Conservation (phyloP, 2,113 vertebrate species). For the Seriola rivoliana region DNA sequence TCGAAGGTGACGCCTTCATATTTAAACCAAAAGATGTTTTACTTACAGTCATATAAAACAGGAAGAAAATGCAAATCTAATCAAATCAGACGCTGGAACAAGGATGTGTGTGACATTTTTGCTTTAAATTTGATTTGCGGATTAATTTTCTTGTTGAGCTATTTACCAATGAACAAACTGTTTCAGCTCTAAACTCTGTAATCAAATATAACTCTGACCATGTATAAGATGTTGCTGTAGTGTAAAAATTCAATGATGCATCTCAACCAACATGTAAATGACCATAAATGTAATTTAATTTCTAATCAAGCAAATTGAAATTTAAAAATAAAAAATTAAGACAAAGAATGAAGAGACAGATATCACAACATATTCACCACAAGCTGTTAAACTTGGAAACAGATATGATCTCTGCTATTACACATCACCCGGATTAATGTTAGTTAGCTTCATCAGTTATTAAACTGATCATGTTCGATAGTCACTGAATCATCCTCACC, state of each 20-base stretch:
- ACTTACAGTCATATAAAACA: neutral
- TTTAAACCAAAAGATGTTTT: neutral
- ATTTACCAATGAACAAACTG: neutral
- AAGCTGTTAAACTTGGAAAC: neutral
- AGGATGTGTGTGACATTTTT: neutral
- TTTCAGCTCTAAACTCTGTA: neutral
- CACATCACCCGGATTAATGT: conserved; percentile 5
- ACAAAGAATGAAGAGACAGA: neutral
- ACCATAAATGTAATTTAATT: neutral
- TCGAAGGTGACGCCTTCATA: neutral
- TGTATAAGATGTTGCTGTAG: too few relatives aligned
- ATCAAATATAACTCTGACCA: neutral
- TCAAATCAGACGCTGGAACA: too few relatives aligned
- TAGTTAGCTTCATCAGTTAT: neutral
- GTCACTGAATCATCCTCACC: neutral
- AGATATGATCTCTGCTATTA: neutral
- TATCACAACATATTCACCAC: neutral
- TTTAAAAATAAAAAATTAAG: neutral
- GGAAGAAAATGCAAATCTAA: too few relatives aligned
- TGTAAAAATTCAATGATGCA: too few relatives aligned
- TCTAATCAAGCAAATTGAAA: neutral
- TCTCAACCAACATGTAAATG: neutral
- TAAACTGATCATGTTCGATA: neutral
- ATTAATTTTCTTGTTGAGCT: neutral
- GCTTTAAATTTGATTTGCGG: neutral